Evolutionary conservation across 2,113 vertebrate genomes (phyloP), one percentile per base, ranked within the genome.

Genomic region (Vireo altiloquus): DNA sequence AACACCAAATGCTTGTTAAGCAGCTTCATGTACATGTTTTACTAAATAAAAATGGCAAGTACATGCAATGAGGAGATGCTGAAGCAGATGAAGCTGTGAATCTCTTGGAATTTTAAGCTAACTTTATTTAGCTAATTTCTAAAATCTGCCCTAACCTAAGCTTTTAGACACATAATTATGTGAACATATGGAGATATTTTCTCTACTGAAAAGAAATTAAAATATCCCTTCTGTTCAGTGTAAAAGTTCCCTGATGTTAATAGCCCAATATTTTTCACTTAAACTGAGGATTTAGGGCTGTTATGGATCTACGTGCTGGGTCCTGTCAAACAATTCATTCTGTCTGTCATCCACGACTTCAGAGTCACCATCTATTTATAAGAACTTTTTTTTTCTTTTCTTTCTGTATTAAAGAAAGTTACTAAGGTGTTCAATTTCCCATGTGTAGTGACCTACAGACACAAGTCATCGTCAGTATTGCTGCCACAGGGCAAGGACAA

Each of bases 81-180:
- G 78, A 84, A 94, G 19, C 40, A 94, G 46, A 83, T 46, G 74
- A 96, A 63, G 7, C 13, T 91, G 24, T 64, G 89, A 88, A 92
- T 52, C 59, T 92, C 56, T 82, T 84, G 47, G 94, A 92, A 82
- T 47, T 60, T 84, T 54, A 95, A 96, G 70, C 52, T 79, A 92
- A 69, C 78, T 86, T 95, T 91, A 87, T 85, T 95, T 93, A 95
- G 68, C 53, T 95, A 47, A 94, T 74, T 94, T 96, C 89, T 95
- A 92, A 94, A 96, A 85, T 90, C 78, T 96, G 54, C 18, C 52
- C 57, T 83, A 93, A 60, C 46, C 28, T 93, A 79, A 49, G 82
- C 66, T 96, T 97, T 95, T 83, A 80, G 85, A 95, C 28, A 70
- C 20, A 33, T 54, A 74, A 90, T 71, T 88, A 66, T 69, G 13